These are phyloP conservation scores for Camponotus vicinus DNA, from an alignment of 1,140 invertebrate genomes.

Conservation along the genomic window DNA sequence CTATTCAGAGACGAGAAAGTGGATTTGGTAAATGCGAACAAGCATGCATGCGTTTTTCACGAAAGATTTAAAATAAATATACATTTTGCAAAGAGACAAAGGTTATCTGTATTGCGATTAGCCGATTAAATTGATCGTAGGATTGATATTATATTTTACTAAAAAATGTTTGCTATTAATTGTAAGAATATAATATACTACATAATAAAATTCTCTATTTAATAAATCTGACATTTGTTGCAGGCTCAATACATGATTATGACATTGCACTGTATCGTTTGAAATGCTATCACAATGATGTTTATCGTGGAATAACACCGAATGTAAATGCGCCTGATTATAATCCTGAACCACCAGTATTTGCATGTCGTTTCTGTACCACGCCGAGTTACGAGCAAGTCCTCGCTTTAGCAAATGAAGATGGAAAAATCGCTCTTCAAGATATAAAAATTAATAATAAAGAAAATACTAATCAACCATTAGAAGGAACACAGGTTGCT, in stretches of 20 bases:
- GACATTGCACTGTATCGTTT: constrained; percentile 80
- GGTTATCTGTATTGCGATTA: constrained; percentile 29
- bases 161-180: neutral
- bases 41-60: neutral
- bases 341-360: constrained; percentile 81
- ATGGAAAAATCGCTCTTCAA: constrained; percentile 91
- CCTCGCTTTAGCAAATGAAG: constrained; percentile 94
- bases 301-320: constrained; percentile 83
- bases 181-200: neutral
- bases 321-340: constrained; percentile 73
- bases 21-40: constrained; percentile 79
- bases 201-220: constrained; percentile 10
- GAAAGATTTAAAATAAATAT: neutral
- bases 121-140: neutral
- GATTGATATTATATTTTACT: constrained; percentile 21
- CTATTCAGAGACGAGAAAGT: constrained; percentile 76
- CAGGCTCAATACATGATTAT: constrained; percentile 78
- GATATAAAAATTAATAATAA: constrained; percentile 80
- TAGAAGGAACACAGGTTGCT: constrained; percentile 74
- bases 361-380: constrained; percentile 85
- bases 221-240: constrained; percentile 8
- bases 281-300: constrained; percentile 80
- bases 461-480: constrained; percentile 59
- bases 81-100: constrained; percentile 11
- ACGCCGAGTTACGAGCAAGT: constrained; percentile 88